phyloP scores from a whole-genome alignment of 2,888 invertebrate species.

The Caenorhabditis auriculariae region DNA sequence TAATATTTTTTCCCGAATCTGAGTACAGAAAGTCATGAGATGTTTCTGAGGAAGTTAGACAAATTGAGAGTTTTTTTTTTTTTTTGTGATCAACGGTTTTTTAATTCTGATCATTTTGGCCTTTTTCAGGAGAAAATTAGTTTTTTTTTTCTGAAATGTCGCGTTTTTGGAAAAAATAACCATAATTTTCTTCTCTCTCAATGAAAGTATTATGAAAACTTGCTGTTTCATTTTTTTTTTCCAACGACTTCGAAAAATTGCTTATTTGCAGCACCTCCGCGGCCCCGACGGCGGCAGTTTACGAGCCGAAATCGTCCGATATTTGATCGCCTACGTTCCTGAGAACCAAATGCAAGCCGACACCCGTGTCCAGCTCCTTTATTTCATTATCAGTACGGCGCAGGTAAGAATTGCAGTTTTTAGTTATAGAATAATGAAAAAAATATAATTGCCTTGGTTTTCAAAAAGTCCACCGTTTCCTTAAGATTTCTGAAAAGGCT shows the following conservation, averaged over 20 bases:
- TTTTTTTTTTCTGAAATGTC: constrained; percentile 3
- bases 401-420: constrained; percentile 10
- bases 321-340: too few relatives aligned
- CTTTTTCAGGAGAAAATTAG: too few relatives aligned
- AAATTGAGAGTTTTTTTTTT: too few relatives aligned
- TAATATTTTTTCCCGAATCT: too few relatives aligned
- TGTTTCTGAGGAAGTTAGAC: too few relatives aligned
- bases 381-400: constrained; percentile 17
- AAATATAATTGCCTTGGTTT: not conserved
- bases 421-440: not conserved
- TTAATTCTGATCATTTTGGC: too few relatives aligned
- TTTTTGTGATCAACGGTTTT: too few relatives aligned
- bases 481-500: not conserved
- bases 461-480: not conserved
- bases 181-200: constrained; percentile 2
- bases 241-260: too few relatives aligned
- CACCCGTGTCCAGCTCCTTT: constrained; percentile 23
- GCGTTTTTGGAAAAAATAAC: not conserved
- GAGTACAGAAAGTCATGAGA: too few relatives aligned
- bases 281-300: constrained; percentile 83
- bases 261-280: constrained; percentile 76
- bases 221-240: not conserved
- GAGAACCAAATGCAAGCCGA: too few relatives aligned
- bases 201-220: not conserved
- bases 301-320: constrained; percentile 87